Percentiles rank a stretch among this genome's conserved stretches.
phyloP scores from a whole-genome alignment of 2,113 vertebrate species.

The Quiscalus mexicanus region DNA sequence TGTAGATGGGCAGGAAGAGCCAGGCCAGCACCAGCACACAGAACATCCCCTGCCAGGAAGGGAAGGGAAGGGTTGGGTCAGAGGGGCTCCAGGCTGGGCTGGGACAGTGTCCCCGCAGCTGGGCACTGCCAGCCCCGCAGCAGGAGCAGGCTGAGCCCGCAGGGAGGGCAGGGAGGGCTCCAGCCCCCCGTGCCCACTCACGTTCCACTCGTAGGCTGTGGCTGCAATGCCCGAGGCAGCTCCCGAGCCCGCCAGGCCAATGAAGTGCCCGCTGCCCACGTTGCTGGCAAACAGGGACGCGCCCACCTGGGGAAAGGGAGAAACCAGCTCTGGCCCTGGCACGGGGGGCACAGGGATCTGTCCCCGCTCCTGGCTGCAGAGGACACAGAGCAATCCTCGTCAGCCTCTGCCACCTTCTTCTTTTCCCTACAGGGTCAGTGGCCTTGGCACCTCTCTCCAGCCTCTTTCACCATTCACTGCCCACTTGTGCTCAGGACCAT shows the following conservation, averaged over 20 bases:
- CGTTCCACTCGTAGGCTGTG: conserved; percentile 90
- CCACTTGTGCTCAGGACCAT: neutral
- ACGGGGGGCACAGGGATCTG: neutral
- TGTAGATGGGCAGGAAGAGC: conserved; percentile 96
- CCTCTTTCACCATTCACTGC: neutral
- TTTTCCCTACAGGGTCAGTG: neutral
- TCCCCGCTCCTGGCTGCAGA: fast-evolving
- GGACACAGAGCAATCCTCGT: neutral
- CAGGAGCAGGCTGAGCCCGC: no score
- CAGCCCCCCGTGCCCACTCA: conserved; percentile 46
- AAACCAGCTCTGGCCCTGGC: neutral
- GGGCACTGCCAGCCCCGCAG: neutral
- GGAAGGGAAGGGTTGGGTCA: neutral
- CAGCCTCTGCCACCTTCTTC: neutral
- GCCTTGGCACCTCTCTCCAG: neutral
- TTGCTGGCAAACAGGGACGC: conserved; percentile 97
- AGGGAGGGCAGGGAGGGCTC: neutral
- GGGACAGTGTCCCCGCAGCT: neutral
- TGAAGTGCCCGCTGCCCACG: conserved; percentile 95
- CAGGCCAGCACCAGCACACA: conserved; percentile 89
- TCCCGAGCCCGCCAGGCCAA: conserved; percentile 92
- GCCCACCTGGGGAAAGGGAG: conserved; percentile 80
- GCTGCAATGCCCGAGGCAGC: conserved; percentile 88
- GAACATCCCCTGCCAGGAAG: conserved; percentile 83
- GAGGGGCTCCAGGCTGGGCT: neutral